Evolutionary conservation across 2,888 invertebrate genomes (phyloP).

Genomic region (Acrobasis suavella): DNA sequence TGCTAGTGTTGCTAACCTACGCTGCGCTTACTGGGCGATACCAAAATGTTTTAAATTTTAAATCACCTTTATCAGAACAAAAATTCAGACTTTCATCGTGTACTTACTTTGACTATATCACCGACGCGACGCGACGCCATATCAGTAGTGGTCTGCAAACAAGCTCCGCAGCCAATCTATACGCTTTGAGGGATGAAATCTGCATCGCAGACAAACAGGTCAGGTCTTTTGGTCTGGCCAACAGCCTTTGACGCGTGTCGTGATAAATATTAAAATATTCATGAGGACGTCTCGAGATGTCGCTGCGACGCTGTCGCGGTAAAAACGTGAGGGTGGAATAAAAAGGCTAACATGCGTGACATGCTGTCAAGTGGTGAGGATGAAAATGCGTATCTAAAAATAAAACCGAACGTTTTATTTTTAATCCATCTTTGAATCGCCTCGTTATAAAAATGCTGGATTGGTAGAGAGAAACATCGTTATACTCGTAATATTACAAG

Average conservation of each 20-base stretch:
- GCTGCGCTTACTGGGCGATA: no score
- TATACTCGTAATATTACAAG: no score
- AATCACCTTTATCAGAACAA: no score
- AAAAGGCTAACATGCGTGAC: slow-evolving; percentile 3
- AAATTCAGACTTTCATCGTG: no score
- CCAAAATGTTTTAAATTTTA: no score
- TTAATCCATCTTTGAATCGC: neutral
- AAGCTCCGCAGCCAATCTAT: slow-evolving; percentile 24
- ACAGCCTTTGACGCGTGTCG: slow-evolving; percentile 43
- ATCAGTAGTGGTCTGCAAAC: slow-evolving; percentile 3
- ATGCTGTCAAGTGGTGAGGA: neutral
- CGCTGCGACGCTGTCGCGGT: slow-evolving; percentile 16
- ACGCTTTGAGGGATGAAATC: slow-evolving; percentile 36
- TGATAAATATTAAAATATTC: slow-evolving; percentile 61
- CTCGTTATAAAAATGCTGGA: no score
- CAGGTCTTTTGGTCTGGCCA: slow-evolving; percentile 22
- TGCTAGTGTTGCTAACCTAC: no score
- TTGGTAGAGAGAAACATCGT: no score
- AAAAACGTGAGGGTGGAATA: slow-evolving; percentile 18
- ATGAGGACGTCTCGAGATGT: slow-evolving; percentile 42
- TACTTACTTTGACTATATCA: neutral
- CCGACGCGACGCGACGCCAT: neutral
- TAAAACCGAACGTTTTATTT: neutral
- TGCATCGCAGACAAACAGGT: slow-evolving; percentile 35
- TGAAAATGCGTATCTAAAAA: neutral